Evolutionary conservation across 2,888 invertebrate species (phyloP).

Genomic region (Heliconius cydno): DNA sequence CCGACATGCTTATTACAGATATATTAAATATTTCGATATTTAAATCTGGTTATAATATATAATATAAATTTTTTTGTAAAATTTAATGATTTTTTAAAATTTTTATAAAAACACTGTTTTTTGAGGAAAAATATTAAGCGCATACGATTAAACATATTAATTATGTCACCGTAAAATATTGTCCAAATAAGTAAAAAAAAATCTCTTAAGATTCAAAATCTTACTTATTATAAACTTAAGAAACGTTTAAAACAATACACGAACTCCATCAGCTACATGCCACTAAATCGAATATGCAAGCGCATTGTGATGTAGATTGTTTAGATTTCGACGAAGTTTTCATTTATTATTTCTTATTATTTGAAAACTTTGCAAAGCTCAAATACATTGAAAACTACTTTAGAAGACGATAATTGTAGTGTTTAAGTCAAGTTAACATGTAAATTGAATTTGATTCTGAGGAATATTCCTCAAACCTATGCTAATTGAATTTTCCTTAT

Average conservation of each 20-base stretch:
- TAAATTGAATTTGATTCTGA: background rate
- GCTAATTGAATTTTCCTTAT: background rate
- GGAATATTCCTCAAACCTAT: background rate
- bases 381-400: background rate
- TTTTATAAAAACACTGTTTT: no score
- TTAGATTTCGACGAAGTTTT: constrained; percentile 20
- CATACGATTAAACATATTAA: no score
- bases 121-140: no score
- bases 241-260: constrained; percentile 2
- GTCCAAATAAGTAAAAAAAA: no score
- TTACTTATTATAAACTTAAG: background rate
- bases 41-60: background rate
- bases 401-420: background rate
- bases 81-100: no score
- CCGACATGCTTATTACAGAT: constrained; percentile 14
- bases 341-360: constrained; percentile 1
- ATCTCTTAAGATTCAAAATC: background rate
- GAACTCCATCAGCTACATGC: background rate
- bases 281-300: constrained; percentile 4
- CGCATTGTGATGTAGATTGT: constrained; percentile 18
- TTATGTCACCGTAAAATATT: no score
- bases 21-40: constrained; percentile 5
- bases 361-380: background rate
- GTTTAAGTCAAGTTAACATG: background rate
- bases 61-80: no score